Evolutionary conservation across 1,140 invertebrate species (phyloP), one percentile per base, ranked within the genome.

Genomic region (Scylla paramamosain): DNA sequence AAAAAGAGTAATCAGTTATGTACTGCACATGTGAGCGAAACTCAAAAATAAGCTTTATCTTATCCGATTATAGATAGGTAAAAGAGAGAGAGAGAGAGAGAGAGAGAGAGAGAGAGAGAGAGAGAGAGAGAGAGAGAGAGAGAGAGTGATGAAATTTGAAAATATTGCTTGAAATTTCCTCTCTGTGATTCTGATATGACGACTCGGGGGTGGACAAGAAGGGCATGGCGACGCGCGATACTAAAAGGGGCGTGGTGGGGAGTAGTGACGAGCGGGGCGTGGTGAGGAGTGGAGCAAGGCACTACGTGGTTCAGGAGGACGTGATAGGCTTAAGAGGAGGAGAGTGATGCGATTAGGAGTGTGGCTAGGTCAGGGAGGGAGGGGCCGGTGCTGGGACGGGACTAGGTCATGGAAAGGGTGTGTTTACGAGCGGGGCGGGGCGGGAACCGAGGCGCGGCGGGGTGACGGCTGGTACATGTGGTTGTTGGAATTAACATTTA

Each of bases 381-480:
- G 8, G 67, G 20, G 67, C 20, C 0, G 52, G 3, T 59, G 52
- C 12, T 77, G 67, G 67, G 12, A 25, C n/a, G n/a, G 67, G 67
- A 77, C 20, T 77, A n/a, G 67, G 67, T 77, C 67, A 77, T n/a
- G 67, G 67, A 77, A 77, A 77, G 67, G 67, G 67, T 77, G 67
- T 77, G 67, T 77, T 77, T 77, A 77, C 67, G 67, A 77, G 67
- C 67, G 6, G 20, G 67, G 67, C 25, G 67, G 67, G 67, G 67
- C 67, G 67, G 67, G 67, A n/a, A 59, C 3, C 1, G 4, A 77
- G 67, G 67, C 67, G 20, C n/a, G 25, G 67, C 4, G 1, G 67
- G 67, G 20, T 25, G 67, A n/a, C 16, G 16, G 52, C 10, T n/a
- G 52, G 52, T 59, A 59, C 52, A 14, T 59, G 52, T 59, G 52